Base-by-base conservation (phyloP, 1,140 invertebrate species). In the Hyles vespertilio region DNA sequence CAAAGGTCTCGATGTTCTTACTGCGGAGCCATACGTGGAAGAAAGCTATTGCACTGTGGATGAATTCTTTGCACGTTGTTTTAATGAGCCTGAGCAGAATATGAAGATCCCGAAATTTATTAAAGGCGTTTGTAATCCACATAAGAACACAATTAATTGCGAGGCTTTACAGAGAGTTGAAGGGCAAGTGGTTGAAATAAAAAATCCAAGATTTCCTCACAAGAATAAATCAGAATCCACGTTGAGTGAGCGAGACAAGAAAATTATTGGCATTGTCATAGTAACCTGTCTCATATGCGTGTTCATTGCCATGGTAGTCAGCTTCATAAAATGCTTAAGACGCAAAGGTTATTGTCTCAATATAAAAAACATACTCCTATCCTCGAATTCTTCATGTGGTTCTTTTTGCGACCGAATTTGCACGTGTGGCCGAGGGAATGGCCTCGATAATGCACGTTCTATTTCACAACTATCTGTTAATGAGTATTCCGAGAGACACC, bases 11-110 rank as follows among this genome's bases (percentile, higher is more conserved):
- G 89, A 80, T 2, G 46, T 79, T 75, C 22, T 66, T 58, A 55
- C 74, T 65, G 59, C 81, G 62, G 87, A 90, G 75, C 56, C 72
- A 6, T 86, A 90, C 63, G 89, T 91, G 70, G 80, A 91, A 53
- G 91, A 92, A 32, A 94, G 92, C 71, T 92, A 90, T 63, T 95
- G 94, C 69, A 89, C 90, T 9, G 89, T 93, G 0, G 90, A 92
- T 63, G 79, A 89, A 22, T 69, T 90, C 3, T 78, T 94, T 5
- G 90, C 92, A 5, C 84, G 81, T 32, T 94, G 94, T 75, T 93
- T 93, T 67, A 92, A 93, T 52, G 78, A 92, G 3, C 90, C 90
- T 0, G 90, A 92, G 65, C 92, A 92, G 50, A 91, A 92, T 56
- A 90, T 94, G 67, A 78, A 89, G 36, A 91, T 94, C 72, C 72